phyloP scores from a whole-genome alignment of 2,888 invertebrate genomes.

The Tuta absoluta region DNA sequence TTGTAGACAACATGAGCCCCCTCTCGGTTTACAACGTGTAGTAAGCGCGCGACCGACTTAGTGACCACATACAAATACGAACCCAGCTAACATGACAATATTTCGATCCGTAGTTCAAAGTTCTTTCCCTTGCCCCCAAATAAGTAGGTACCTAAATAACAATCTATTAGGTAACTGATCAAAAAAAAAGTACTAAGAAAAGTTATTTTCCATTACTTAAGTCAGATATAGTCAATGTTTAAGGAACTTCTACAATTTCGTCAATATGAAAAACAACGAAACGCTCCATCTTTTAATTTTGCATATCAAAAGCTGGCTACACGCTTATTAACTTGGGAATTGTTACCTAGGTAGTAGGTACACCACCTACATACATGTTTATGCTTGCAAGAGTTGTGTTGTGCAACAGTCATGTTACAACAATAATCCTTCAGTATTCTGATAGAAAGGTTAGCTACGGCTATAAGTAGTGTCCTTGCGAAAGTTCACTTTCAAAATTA shows the following conservation, averaged over 20 bases:
- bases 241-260: no score
- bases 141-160: no score
- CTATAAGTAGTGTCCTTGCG: constrained; percentile 40
- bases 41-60: constrained; percentile 54
- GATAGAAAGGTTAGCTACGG: constrained; percentile 34
- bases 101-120: not conserved
- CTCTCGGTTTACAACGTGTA: constrained; percentile 59
- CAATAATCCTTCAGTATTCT: constrained; percentile 38
- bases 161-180: no score
- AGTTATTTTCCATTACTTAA: no score
- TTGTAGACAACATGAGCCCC: constrained; percentile 40
- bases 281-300: not conserved
- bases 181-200: no score
- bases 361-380: not conserved
- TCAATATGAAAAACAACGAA: no score
- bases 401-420: constrained; percentile 32
- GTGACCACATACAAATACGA: constrained; percentile 40
- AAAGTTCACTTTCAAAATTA: constrained; percentile 44
- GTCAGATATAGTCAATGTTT: no score
- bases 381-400: constrained; percentile 32
- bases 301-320: not conserved
- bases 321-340: not conserved
- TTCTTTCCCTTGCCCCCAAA: no score
- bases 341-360: no score
- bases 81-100: not conserved